Evolutionary conservation across 2,888 invertebrate genomes (phyloP), one percentile per base, ranked within the genome.

Genomic region (Alsophila aescularia): DNA sequence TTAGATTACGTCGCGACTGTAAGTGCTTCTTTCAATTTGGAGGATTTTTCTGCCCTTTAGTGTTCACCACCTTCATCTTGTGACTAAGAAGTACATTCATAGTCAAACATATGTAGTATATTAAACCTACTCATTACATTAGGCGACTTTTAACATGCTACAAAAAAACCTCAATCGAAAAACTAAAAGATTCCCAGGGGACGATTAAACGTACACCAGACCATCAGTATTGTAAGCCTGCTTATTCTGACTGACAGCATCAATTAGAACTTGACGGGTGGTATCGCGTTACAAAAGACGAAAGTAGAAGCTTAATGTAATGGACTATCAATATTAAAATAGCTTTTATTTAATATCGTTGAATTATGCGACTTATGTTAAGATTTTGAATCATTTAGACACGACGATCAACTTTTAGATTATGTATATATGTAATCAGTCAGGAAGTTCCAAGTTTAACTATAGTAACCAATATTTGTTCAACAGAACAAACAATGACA

Each of bases 231-330:
- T 77, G 77, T 75, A 72, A 55, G 44, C 24, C 74, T 77, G 76
- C 83, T 85, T 83, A 85, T 87, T 75, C 80, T 86, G 87, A 90
- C 81, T 91, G 90, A 90, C 90, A 87, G 87, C 84, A 85, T 89
- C 90, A 90, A 91, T 91, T 91, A 91, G 85, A 78, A 77, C 71
- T 83, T 83, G 87, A 87, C 87, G 79, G 71, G 80, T 85, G 90
- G 90, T 85, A 79, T 89, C 73, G 66, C 60, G 69, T 91, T 91
- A 86, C 90, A 90, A 88, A 89, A 83, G 82, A 74, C 74, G 77
- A 77, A 81, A 79, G 73, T 74, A 74, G 73, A 73, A 79, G 83
- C 82, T 78, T 74, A 80, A 73, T 64, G 77, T 87, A 88, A 88
- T 87, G 79, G 83, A 73, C 82, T 79, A 88, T 87, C 81, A 85